Evolutionary conservation across 2,888 invertebrate genomes (phyloP).

Genomic region (Rhopalosiphum nymphaeae): DNA sequence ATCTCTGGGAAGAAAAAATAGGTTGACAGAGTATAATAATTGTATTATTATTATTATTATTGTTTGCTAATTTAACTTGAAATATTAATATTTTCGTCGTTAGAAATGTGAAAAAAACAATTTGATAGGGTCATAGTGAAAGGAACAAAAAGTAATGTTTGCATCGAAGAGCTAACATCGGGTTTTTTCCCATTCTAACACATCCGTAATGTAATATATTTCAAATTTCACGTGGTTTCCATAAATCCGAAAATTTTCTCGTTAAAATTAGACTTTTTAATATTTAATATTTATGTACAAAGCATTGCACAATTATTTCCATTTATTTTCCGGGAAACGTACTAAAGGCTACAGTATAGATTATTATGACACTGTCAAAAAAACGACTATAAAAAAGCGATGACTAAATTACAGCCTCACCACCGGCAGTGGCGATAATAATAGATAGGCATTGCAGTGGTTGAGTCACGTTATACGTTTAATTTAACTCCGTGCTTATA

Average conservation of each 20-base stretch:
- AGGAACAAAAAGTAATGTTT: background rate
- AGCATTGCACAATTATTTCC: background rate
- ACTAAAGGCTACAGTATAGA: background rate
- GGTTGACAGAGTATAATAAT: background rate
- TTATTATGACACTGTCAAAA: background rate
- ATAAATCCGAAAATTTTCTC: background rate
- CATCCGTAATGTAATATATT: background rate
- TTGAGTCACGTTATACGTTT: background rate
- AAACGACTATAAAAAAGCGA: background rate
- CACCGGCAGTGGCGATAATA: background rate
- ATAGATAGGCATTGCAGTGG: background rate
- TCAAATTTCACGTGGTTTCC: background rate
- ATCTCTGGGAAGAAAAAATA: background rate
- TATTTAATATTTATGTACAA: background rate
- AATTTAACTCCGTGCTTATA: background rate
- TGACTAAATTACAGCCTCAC: background rate
- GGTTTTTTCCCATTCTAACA: background rate
- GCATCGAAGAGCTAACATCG: background rate
- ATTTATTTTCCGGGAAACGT: background rate
- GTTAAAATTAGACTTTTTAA: conserved; percentile 16
- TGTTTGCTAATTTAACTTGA: background rate
- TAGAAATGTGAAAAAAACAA: background rate
- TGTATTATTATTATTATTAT: background rate
- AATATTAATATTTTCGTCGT: background rate
- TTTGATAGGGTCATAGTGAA: background rate